A percentile compares a stretch with the other conserved stretches of the same genome.
Conservation (phyloP, 92 coral and sea anemone genomes). For the Chrysogorgia sp. region DNA sequence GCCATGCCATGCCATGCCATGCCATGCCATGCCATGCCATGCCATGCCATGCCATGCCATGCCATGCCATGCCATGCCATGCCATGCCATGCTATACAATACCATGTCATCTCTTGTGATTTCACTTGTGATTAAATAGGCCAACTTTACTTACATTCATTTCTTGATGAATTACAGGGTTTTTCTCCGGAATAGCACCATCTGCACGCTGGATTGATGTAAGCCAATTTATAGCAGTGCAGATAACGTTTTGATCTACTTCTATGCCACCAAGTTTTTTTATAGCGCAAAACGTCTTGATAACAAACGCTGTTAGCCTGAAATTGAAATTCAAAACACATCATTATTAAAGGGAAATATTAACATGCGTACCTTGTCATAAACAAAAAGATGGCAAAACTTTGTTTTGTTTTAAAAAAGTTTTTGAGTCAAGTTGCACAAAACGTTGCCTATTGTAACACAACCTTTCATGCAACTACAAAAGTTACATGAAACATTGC, state of each 20-base stretch:
- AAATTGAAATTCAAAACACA: background rate
- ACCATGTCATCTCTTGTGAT: too few species aligned
- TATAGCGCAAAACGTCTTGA: conserved; percentile 38
- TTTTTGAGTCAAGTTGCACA: too few species aligned
- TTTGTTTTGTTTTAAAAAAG: too few species aligned
- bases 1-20: conserved; percentile 43
- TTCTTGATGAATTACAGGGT: conserved; percentile 32
- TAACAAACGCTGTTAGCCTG: conserved; percentile 41
- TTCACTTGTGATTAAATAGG: too few species aligned
- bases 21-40: conserved; percentile 29
- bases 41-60: conserved; percentile 36
- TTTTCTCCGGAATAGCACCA: conserved; percentile 33
- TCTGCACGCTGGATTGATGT: conserved; percentile 26
- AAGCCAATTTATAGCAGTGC: conserved; percentile 15
- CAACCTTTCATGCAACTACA: too few species aligned
- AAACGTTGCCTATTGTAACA: too few species aligned
- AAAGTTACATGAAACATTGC: too few species aligned
- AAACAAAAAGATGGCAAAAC: too few species aligned
- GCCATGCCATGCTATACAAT: conserved; percentile 6
- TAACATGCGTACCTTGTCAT: too few species aligned
- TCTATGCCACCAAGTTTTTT: conserved; percentile 31
- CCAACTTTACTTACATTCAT: conserved; percentile 25
- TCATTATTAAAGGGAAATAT: background rate
- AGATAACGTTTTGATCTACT: conserved; percentile 25
- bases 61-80: conserved; percentile 18